These are phyloP conservation scores for Aramus guarauna DNA, from an alignment of 2,113 vertebrate species.

Conservation along the genomic window DNA sequence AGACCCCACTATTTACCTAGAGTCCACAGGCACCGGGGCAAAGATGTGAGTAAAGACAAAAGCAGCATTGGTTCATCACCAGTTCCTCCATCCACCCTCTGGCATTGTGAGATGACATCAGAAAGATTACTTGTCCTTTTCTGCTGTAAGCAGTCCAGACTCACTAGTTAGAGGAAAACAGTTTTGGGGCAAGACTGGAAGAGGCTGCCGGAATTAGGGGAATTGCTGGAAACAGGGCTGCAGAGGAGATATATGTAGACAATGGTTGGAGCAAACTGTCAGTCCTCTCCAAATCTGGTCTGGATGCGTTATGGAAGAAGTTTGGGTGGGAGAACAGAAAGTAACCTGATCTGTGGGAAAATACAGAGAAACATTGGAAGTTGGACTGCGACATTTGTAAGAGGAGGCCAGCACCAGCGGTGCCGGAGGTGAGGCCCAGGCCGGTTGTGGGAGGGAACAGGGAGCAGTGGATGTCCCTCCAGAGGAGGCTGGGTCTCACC, in stretches of 20 bases:
- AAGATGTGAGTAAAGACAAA: not conserved
- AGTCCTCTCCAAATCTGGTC: not conserved
- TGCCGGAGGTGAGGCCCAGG: not conserved
- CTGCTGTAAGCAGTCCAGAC: not conserved
- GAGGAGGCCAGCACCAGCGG: not conserved
- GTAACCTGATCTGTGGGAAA: not conserved
- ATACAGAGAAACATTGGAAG: not conserved
- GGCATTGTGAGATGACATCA: not conserved
- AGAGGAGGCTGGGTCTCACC: not conserved
- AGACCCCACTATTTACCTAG: not conserved
- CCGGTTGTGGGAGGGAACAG: not conserved
- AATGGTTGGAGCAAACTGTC: not conserved
- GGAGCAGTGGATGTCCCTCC: not conserved
- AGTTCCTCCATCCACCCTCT: not conserved
- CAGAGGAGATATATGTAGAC: fast-evolving
- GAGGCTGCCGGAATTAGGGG: not conserved
- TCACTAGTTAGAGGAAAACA: not conserved
- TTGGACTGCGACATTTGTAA: fast-evolving
- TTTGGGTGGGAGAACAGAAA: not conserved
- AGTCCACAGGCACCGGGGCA: not conserved
- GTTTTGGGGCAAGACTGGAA: not conserved
- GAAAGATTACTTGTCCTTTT: not conserved
- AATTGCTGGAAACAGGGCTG: not conserved
- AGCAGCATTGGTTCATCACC: not conserved
- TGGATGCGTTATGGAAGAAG: fast-evolving